Evolutionary conservation across 2,888 invertebrate genomes (phyloP), one percentile per base, ranked within the genome.

Genomic region (Lottia scabra): DNA sequence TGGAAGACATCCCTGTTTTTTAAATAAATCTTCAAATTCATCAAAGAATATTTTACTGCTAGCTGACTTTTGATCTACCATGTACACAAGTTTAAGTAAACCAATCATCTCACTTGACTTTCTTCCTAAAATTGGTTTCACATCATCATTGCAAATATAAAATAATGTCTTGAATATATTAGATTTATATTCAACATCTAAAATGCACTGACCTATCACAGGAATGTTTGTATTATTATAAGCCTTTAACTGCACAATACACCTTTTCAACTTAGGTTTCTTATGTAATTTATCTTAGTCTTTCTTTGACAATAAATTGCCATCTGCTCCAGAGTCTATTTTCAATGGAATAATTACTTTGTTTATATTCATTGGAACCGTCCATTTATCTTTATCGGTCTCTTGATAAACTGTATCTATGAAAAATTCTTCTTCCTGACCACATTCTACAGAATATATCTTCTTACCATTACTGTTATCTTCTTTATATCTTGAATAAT

Each of bases 1-100:
- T 45, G 74, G 68, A 15, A 80, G 38, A 65, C 78, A 75, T 13
- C 80, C 80, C 69, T 78, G 63, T 15, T 75, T 78, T 62, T 71
- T 43, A 67, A 76, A 76, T 44, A 74, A 46, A 62, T 72, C 73
- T 62, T 56, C 13, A 63, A 68, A 74, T 56, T 70, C 66, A 16
- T 44, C 38, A 63, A 67, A 27, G 64, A 65, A 23, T 48, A 64
- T n/a, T 8, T 44, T 38, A 16, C 38, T 30, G 16, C 19, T 69
- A 26, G 27, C 26, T 67, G 71, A 71, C 38, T 45, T 72, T 48
- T 65, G 8, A 30, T 56, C 56, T 19, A 56, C 56, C 23, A 19
- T 23, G 10, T 19, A 56, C 8, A 56, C 56, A n/a, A 56, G 19
- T 45, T 68, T 62, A 15, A 73, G 30, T 26, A 70, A 38, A n/a